phyloP scores from a whole-genome alignment of 2,888 invertebrate species.

The Hecatera dysodea region DNA sequence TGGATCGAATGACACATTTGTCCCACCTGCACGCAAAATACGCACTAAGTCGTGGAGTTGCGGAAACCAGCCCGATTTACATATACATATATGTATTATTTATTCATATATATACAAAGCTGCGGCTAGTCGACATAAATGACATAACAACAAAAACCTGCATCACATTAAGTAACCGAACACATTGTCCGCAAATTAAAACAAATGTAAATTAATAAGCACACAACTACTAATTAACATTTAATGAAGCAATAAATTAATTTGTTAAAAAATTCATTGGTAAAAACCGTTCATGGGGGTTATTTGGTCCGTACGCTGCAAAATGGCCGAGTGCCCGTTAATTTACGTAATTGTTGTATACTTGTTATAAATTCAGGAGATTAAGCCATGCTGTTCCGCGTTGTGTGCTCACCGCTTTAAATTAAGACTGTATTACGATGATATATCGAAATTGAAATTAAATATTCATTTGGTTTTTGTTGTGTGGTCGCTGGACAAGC shows the following conservation, averaged over 20 bases:
- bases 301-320: constrained; percentile 74
- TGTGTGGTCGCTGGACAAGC: constrained; percentile 5
- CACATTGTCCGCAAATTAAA: constrained; percentile 53
- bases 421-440: constrained; percentile 62
- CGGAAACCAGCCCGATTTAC: not conserved
- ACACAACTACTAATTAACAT: constrained; percentile 81
- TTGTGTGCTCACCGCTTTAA: constrained; percentile 65
- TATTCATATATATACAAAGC: not conserved
- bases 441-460: constrained; percentile 64
- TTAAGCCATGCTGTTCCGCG: constrained; percentile 72
- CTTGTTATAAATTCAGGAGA: constrained; percentile 82
- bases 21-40: too few relatives aligned
- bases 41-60: too few relatives aligned
- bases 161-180: constrained; percentile 43
- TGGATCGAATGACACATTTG: too few relatives aligned
- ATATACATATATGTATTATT: not conserved
- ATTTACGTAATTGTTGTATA: constrained; percentile 84
- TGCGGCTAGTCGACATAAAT: constrained; percentile 21
- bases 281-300: constrained; percentile 73
- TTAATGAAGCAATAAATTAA: constrained; percentile 88
- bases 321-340: constrained; percentile 80
- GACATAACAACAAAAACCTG: constrained; percentile 30
- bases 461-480: constrained; percentile 57
- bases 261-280: constrained; percentile 87
- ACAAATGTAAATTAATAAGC: constrained; percentile 64